Conservation (phyloP, 1,140 invertebrate genomes). For the Trachymyrmex septentrionalis region DNA sequence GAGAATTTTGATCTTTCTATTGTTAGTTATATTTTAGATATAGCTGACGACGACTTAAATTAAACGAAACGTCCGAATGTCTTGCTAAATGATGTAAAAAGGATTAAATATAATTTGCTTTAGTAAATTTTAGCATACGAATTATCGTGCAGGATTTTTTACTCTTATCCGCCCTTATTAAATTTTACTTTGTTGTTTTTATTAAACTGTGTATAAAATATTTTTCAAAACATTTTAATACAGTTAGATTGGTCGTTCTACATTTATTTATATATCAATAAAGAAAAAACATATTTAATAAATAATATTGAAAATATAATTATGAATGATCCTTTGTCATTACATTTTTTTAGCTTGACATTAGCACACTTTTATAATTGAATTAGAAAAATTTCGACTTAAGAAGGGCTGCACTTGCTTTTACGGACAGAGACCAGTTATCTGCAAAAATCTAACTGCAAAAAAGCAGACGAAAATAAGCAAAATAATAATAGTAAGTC, state of each 20-base stretch:
- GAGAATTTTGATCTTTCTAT: neutral
- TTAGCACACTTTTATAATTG: constrained; percentile 5
- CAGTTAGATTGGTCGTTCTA: neutral
- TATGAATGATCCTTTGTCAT: neutral
- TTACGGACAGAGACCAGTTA: neutral
- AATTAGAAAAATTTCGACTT: constrained; percentile 3
- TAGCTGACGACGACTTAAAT: no score
- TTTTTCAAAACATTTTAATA: neutral
- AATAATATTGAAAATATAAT: neutral
- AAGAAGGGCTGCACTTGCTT: neutral
- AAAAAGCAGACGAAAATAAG: constrained; percentile 18
- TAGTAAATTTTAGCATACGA: no score
- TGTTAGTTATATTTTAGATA: neutral
- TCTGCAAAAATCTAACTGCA: constrained; percentile 60
- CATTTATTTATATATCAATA: neutral
- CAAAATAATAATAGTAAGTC: constrained; percentile 36
- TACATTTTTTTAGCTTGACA: constrained; percentile 6
- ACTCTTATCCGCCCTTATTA: no score
- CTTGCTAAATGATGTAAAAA: no score
- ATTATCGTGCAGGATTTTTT: no score
- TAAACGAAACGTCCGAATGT: no score
- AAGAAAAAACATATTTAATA: neutral
- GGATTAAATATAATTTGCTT: no score
- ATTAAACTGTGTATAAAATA: constrained; percentile 1
- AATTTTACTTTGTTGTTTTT: no score